Evolutionary conservation across 2,888 invertebrate species (phyloP), one percentile per base, ranked within the genome.

Genomic region (Drosophila quinaria): DNA sequence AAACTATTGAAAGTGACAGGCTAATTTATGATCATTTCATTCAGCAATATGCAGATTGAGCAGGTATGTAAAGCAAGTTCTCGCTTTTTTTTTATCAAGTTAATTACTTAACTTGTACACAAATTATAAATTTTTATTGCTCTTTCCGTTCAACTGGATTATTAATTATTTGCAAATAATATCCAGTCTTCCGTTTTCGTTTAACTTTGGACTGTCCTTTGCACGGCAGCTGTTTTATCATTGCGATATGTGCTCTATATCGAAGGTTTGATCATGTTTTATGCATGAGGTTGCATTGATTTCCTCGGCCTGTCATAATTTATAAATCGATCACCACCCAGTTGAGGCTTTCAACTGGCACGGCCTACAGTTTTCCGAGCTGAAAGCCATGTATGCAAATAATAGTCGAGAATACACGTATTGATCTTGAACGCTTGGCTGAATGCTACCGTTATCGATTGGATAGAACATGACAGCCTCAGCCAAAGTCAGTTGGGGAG

Each of bases 341-440:
- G 67, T 63, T 51, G 68, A 70, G 80, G 64, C 54, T 75, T 75
- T 62, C 82, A 74, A 42, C 74, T 78, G 49, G 51, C 47, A 66
- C 85, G 62, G 79, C 82, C 88, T 81, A 88, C 70, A 62, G 55
- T 29, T 44, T 17, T 25, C 55, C 54, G 62, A 69, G 67, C 63
- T 56, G 60, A 51, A 51, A 62, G 51, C 46, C 68, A 49, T 59
- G 73, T 63, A 85, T 86, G 89, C 68, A 52, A 88, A 87, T 81
- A 35, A 50, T 55, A 74, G 55, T 58, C 44, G 66, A 77, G 54
- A 63, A 55, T 15, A 74, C 37, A 29, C 25, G 35, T 70, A 80
- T 86, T 83, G 84, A 70, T 83, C 80, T 87, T 84, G 89, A 83
- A 89, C 84, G 87, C 67, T 74, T 84, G 84, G 70, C 78, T 87